phyloP scores from a whole-genome alignment of 2,888 invertebrate species.

The Plebejus anna region DNA sequence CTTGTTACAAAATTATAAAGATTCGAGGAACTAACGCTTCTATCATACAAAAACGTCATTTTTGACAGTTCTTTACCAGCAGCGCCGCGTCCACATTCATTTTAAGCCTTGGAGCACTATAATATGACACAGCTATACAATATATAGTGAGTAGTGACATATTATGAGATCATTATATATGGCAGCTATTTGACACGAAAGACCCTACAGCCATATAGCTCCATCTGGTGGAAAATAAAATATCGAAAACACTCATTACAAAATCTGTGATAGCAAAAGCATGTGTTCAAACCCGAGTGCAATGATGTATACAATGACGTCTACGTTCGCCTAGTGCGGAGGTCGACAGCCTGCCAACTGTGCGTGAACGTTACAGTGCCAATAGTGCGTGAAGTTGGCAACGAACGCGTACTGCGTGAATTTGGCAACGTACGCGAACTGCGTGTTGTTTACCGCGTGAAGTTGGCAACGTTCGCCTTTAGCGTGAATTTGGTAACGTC shows the following conservation, averaged over 20 bases:
- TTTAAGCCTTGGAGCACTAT: no score
- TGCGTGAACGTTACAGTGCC: background rate
- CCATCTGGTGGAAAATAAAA: background rate
- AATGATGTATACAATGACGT: background rate
- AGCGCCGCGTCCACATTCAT: no score
- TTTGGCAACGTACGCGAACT: slow-evolving; percentile 66
- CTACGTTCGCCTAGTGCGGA: slow-evolving; percentile 16
- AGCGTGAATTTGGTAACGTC: slow-evolving; percentile 13
- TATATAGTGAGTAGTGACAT: no score
- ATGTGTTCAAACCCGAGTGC: slow-evolving; percentile 20
- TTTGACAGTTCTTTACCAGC: no score
- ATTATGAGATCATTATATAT: background rate
- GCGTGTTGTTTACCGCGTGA: slow-evolving; percentile 27
- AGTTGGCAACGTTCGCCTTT: slow-evolving; percentile 1
- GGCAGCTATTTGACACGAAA: background rate
- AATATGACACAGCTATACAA: no score
- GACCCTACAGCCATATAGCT: background rate
- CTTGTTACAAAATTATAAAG: background rate
- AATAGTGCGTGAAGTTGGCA: slow-evolving; percentile 7
- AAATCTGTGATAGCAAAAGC: slow-evolving; percentile 12
- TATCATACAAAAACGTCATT: no score
- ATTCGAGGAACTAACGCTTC: background rate
- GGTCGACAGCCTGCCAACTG: background rate
- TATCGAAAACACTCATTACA: background rate
- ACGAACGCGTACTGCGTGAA: slow-evolving; percentile 35